Evolutionary conservation across 2,797 vertebrate species (phyloP), one percentile per base, ranked within the genome.

Genomic region (Ceryle rudis): DNA sequence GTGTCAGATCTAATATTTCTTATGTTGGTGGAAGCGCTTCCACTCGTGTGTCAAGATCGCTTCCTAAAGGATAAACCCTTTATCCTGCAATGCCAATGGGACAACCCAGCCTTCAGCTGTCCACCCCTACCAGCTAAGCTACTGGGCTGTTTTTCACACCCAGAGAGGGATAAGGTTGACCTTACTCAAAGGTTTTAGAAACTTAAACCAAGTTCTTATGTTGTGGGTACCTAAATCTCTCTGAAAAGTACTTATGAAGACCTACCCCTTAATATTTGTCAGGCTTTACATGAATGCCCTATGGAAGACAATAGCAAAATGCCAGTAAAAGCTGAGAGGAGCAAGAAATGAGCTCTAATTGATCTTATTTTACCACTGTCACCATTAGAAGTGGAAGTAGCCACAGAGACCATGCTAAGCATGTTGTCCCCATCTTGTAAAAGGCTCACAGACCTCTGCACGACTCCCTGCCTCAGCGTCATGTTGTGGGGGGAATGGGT

Each of bases 401-500:
- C 21, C 19, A 10, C 37, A 74, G 47, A 77, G 20, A 85, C 61
- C 35, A 23, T 1, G 1, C 52, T 58, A 22, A 64, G 64, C 91
- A 51, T 25, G 16, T 37, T 69, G 31, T 66, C 41, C 57, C 13
- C 11, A 9, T 61, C 73, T 73, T n/a, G 31, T 44, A 82, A 71
- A n/a, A 78, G 23, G 55, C 0, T 0, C 21, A 3, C 81, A 52
- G 81, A 90, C 62, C 62, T 28, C 52, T 35, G 57, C 58, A 77
- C 5, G 0, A 17, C 28, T 82, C 9, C 5, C 33, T 9, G 8
- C 62, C 2, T 0, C 35, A 39, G 14, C 0, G 4, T 74, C 26
- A 4, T 20, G 4, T n/a, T 1, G 4, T 44, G 41, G 79, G 49
- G 79, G 64, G 55, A 94, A 80, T 31, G 81, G 78, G 73, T 41